phyloP scores from a whole-genome alignment of 1,140 invertebrate species.

The Neuroterus valhalla region DNA sequence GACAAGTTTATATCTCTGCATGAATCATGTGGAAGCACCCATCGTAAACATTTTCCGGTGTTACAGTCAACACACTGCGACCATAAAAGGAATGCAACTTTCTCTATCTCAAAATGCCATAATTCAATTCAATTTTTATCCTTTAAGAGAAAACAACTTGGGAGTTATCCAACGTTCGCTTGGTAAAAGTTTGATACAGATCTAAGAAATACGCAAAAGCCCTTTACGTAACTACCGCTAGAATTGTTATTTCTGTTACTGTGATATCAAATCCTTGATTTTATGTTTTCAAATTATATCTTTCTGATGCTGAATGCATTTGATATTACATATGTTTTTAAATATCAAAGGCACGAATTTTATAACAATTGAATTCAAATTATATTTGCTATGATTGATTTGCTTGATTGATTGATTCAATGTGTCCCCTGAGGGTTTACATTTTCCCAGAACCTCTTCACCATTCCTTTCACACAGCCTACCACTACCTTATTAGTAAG shows the following conservation, averaged over 20 bases:
- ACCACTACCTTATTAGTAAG: no score
- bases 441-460: no score
- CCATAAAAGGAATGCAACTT: constrained; percentile 19
- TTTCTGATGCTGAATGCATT: no score
- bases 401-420: no score
- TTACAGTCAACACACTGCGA: constrained; percentile 9
- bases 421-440: no score
- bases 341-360: no score
- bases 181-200: background rate
- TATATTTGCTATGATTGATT: no score
- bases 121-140: constrained; percentile 19
- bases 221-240: constrained; percentile 2
- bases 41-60: constrained; percentile 17
- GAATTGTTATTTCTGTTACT: background rate
- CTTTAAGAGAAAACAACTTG: background rate
- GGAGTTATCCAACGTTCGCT: background rate
- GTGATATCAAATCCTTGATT: no score
- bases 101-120: background rate
- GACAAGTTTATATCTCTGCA: constrained; percentile 1
- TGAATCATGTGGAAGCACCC: constrained; percentile 5
- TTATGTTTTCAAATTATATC: no score
- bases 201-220: background rate
- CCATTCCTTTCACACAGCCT: no score
- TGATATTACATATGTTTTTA: no score
- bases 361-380: no score